Evolutionary conservation across 2,888 invertebrate genomes (phyloP).

Genomic region (Ypsolopha scabrella): DNA sequence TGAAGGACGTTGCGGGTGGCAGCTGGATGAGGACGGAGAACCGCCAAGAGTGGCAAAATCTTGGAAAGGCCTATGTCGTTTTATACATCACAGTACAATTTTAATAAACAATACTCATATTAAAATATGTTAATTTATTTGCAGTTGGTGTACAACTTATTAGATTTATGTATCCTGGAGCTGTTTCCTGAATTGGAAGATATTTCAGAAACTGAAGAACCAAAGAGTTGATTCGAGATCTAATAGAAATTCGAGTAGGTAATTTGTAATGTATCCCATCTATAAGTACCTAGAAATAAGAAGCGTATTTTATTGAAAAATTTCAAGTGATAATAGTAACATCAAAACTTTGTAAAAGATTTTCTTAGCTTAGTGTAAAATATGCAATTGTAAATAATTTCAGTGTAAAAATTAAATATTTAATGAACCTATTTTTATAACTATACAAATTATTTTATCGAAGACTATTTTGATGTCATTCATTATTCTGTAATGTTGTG

Average conservation of each 20-base stretch:
- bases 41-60: no score
- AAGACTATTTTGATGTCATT: background rate
- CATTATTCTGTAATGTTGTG: background rate
- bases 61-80: no score
- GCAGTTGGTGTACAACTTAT: conserved; percentile 80
- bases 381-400: background rate
- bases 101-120: no score
- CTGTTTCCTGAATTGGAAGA: conserved; percentile 78
- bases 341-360: background rate
- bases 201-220: background rate
- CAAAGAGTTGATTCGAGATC: conserved; percentile 1
- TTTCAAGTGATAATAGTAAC: background rate
- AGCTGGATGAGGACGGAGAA: no score
- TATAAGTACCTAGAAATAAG: background rate
- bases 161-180: conserved; percentile 81
- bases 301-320: background rate
- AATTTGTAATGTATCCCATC: background rate
- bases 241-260: background rate
- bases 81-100: no score
- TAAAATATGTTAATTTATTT: conserved; percentile 26
- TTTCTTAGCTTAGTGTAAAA: background rate
- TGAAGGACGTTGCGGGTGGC: no score
- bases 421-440: background rate
- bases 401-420: background rate
- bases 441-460: background rate